Evolutionary conservation across 1,140 invertebrate genomes (phyloP).

Genomic region (Drosophila chauvacae): DNA sequence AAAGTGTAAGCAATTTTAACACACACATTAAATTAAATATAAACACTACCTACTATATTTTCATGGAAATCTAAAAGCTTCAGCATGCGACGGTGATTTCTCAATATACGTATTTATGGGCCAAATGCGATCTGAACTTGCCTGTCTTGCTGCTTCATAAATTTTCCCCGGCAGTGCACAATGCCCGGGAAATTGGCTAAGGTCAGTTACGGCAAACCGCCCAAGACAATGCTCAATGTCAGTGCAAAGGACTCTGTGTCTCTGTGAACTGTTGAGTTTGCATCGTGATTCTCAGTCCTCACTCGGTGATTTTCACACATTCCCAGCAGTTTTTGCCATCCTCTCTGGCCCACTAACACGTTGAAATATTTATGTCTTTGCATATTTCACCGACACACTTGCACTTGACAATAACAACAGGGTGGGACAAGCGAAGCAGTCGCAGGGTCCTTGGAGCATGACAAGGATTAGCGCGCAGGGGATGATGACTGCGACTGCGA

Average conservation of each 20-base stretch:
- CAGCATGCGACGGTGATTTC: slow-evolving; percentile 17
- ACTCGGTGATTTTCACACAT: slow-evolving; percentile 56
- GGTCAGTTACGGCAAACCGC: slow-evolving; percentile 57
- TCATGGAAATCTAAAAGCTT: slow-evolving; percentile 47
- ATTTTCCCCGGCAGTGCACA: slow-evolving; percentile 29
- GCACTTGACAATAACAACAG: slow-evolving; percentile 79
- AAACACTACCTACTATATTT: slow-evolving; percentile 25
- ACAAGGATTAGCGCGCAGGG: slow-evolving; percentile 69
- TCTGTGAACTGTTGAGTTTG: slow-evolving; percentile 15
- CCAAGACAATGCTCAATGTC: slow-evolving; percentile 25
- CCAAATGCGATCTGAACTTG: slow-evolving; percentile 12
- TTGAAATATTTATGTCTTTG: slow-evolving; percentile 82
- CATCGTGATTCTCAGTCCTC: slow-evolving; percentile 40
- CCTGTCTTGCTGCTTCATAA: slow-evolving; percentile 26
- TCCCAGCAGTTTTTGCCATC: slow-evolving; percentile 60
- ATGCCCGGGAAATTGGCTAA: slow-evolving; percentile 58
- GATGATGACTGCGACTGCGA: slow-evolving; percentile 17
- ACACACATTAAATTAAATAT: slow-evolving; percentile 57
- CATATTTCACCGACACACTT: slow-evolving; percentile 79
- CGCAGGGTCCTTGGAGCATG: slow-evolving; percentile 35
- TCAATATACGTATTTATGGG: slow-evolving; percentile 16
- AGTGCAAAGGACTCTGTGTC: slow-evolving; percentile 7
- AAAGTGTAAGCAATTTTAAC: slow-evolving; percentile 62
- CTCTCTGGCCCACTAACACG: slow-evolving; percentile 25
- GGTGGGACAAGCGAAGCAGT: slow-evolving; percentile 53